Conservation (phyloP, 1,140 invertebrate genomes). For the Ericerus pela region DNA sequence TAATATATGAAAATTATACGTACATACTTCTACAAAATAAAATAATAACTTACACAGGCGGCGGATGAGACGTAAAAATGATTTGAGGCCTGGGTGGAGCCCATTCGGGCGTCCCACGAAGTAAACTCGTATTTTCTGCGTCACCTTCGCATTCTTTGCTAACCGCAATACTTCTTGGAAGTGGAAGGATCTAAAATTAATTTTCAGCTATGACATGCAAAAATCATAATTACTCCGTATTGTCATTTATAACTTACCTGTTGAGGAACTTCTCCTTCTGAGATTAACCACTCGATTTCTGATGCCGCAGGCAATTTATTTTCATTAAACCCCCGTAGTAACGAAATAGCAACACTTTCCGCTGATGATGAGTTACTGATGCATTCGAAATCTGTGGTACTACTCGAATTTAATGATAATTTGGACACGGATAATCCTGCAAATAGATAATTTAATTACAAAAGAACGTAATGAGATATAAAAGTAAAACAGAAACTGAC, state of each 20-base stretch:
- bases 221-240: not conserved
- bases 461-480: not conserved
- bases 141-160: constrained; percentile 32
- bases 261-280: constrained; percentile 63
- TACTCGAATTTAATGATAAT: constrained; percentile 40
- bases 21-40: constrained; percentile 7
- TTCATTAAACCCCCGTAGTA: constrained; percentile 60
- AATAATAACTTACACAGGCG: constrained; percentile 41
- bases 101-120: constrained; percentile 65
- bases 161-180: constrained; percentile 52
- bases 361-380: constrained; percentile 40
- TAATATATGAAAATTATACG: constrained; percentile 24
- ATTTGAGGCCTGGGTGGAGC: constrained; percentile 72
- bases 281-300: constrained; percentile 68
- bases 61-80: constrained; percentile 61
- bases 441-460: constrained; percentile 15
- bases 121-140: constrained; percentile 34
- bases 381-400: not conserved
- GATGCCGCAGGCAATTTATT: constrained; percentile 61
- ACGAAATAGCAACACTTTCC: constrained; percentile 59
- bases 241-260: constrained; percentile 31
- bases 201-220: constrained; percentile 9
- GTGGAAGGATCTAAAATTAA: constrained; percentile 43
- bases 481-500: not conserved
- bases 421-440: constrained; percentile 36